Evolutionary conservation across 2,113 vertebrate species (phyloP).

Genomic region (Toxostoma redivivum): DNA sequence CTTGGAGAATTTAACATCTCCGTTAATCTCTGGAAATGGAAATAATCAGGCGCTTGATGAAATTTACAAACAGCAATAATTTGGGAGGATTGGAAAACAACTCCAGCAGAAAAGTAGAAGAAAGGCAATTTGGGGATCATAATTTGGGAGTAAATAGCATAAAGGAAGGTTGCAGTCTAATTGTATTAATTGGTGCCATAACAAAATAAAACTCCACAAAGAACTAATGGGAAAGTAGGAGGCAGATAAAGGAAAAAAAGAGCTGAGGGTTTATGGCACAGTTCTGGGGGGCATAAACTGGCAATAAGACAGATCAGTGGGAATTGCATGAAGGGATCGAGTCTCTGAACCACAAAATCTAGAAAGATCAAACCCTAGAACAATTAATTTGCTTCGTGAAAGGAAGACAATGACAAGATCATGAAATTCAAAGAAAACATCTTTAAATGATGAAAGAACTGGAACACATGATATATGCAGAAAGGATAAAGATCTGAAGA

Average conservation of each 20-base stretch:
- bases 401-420: neutral
- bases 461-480: neutral
- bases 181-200: neutral
- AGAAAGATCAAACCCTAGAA: neutral
- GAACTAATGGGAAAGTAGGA: neutral
- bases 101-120: neutral
- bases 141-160: neutral
- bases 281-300: neutral
- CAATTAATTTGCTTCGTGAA: neutral
- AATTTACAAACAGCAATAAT: conserved; percentile 52
- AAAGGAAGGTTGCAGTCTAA: neutral
- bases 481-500: neutral
- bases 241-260: neutral
- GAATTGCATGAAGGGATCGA: neutral
- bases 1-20: conserved; percentile 38
- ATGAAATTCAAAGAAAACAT: neutral
- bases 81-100: conserved; percentile 18
- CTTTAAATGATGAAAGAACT: neutral
- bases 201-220: neutral
- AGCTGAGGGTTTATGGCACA: neutral
- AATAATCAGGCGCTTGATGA: neutral
- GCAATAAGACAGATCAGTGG: neutral
- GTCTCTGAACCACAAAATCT: neutral
- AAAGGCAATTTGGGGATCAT: neutral
- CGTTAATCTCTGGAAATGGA: conserved; percentile 15